Evolutionary conservation across 2,888 invertebrate genomes (phyloP).

Genomic region (Zaprionus bogoriensis): DNA sequence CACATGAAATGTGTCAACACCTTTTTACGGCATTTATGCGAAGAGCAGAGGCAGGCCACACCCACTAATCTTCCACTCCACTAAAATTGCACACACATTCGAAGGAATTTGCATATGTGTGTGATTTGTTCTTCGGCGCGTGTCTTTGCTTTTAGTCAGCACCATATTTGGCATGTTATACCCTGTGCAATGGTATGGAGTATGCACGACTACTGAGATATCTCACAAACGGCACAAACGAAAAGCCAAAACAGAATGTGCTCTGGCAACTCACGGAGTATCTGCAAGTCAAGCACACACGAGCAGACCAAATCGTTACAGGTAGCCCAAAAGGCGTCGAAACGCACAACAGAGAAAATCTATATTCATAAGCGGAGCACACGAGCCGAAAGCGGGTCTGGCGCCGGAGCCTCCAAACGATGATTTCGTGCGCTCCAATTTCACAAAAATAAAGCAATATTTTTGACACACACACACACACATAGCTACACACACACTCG

Average conservation of each 20-base stretch:
- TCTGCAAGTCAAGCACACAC: not conserved
- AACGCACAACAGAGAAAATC: constrained; percentile 55
- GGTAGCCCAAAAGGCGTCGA: constrained; percentile 14
- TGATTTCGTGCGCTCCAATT: constrained; percentile 28
- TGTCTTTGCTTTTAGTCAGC: constrained; percentile 44
- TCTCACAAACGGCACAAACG: too few species aligned
- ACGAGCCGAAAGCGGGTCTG: constrained; percentile 4
- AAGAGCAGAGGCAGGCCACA: constrained; percentile 23
- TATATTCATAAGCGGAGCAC: constrained; percentile 59
- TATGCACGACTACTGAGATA: too few species aligned
- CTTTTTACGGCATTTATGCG: constrained; percentile 38
- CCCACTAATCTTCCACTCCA: constrained; percentile 45
- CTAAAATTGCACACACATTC: constrained; percentile 30
- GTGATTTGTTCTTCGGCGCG: constrained; percentile 35
- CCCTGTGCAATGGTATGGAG: not conserved
- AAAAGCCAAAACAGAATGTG: not conserved
- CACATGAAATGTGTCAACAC: constrained; percentile 70
- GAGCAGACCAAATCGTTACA: not conserved
- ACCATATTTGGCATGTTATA: constrained; percentile 43
- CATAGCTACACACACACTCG: not conserved
- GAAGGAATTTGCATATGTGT: constrained; percentile 32
- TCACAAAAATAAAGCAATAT: constrained; percentile 51
- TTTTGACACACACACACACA: constrained; percentile 24
- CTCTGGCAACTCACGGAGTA: not conserved
- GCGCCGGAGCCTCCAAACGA: constrained; percentile 15